phyloP scores from a whole-genome alignment of 2,797 vertebrate genomes.

The Anniella stebbinsi region DNA sequence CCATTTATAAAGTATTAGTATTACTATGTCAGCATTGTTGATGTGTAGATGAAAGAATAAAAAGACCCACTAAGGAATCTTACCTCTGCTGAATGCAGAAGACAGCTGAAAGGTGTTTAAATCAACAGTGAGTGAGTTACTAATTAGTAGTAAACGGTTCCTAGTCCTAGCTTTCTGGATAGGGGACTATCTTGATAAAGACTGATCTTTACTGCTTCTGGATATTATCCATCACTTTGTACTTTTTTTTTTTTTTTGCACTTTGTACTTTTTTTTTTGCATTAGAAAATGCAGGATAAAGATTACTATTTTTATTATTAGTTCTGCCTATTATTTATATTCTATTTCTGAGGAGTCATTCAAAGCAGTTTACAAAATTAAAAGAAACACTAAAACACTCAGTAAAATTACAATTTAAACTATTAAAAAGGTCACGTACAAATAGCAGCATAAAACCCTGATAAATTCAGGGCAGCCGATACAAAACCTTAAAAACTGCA shows the following conservation, averaged over 20 bases:
- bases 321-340: no score
- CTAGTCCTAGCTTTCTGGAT: not conserved
- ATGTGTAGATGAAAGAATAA: slow-evolving; percentile 4
- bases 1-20: slow-evolving; percentile 8
- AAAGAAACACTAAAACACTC: not conserved
- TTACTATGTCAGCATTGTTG: slow-evolving; percentile 4
- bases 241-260: not conserved
- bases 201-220: not conserved
- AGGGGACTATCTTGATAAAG: not conserved
- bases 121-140: not conserved
- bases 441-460: not conserved
- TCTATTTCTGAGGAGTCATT: not conserved
- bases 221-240: not conserved
- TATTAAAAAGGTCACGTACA: not conserved
- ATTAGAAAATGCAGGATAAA: not conserved
- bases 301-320: no score
- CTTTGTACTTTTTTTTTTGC: not conserved
- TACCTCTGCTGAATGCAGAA: not conserved
- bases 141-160: not conserved
- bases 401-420: not conserved
- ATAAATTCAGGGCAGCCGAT: not conserved
- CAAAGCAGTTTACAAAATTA: not conserved
- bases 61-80: not conserved
- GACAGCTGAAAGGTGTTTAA: not conserved
- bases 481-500: not conserved